Conservation (phyloP, 2,888 invertebrate species). For the Acanthococcus lagerstroemiae region DNA sequence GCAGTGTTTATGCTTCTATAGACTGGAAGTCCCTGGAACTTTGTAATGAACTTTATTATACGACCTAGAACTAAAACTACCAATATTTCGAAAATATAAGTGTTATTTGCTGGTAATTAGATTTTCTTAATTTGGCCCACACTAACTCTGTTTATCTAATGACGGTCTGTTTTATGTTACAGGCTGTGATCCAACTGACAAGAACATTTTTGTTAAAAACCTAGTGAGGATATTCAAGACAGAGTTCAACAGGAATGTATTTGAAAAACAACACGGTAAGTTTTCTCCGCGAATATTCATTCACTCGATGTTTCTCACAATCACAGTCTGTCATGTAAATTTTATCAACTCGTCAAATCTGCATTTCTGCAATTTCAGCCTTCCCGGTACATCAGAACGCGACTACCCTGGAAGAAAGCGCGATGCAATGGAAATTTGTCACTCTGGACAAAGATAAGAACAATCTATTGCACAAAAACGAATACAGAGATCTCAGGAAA, state of each 20-base stretch:
- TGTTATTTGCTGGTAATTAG: too few relatives aligned
- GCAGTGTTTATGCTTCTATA: too few relatives aligned
- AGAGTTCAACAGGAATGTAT: constrained; percentile 49
- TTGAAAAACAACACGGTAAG: constrained; percentile 11
- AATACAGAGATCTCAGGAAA: constrained; percentile 69
- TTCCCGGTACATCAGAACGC: background rate
- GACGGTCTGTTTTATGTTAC: constrained; percentile 35
- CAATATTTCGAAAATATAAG: too few relatives aligned
- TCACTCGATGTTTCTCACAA: background rate
- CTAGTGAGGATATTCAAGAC: constrained; percentile 74
- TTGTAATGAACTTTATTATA: too few relatives aligned
- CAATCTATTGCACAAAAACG: constrained; percentile 63
- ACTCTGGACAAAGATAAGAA: constrained; percentile 72
- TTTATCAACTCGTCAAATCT: background rate
- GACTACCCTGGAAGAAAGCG: constrained; percentile 39
- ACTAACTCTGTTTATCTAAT: too few relatives aligned
- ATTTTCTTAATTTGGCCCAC: too few relatives aligned
- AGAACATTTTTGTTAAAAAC: constrained; percentile 69
- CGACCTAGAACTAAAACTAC: too few relatives aligned
- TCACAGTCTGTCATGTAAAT: background rate
- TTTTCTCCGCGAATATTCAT: background rate
- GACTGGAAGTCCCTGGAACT: too few relatives aligned
- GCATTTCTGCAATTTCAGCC: background rate
- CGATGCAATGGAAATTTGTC: constrained; percentile 83
- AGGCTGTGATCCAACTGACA: constrained; percentile 65